Evolutionary conservation across 2,888 invertebrate species (phyloP).

Genomic region (Temnothorax unifasciatus): DNA sequence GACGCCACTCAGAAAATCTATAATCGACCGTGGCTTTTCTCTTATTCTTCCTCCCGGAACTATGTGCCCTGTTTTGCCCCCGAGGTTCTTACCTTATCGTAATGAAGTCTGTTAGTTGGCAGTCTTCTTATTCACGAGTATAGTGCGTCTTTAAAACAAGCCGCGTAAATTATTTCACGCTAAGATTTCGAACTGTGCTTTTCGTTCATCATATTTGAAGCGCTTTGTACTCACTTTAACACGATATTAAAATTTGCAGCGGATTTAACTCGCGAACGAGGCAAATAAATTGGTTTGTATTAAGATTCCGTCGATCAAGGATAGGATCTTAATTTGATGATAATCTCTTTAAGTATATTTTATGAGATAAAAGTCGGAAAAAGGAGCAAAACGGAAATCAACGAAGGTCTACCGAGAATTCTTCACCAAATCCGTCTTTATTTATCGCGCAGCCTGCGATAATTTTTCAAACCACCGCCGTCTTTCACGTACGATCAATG

Average conservation of each 20-base stretch:
- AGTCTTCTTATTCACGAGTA: not conserved
- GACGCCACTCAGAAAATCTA: constrained; percentile 38
- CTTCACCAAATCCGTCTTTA: not conserved
- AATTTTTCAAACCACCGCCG: constrained; percentile 9
- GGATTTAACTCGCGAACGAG: constrained; percentile 1
- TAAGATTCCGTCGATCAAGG: constrained; percentile 1
- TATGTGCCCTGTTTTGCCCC: not conserved
- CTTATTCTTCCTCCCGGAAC: constrained; percentile 15
- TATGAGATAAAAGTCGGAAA: not conserved
- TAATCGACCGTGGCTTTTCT: constrained; percentile 18
- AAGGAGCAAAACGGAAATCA: not conserved
- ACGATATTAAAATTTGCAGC: not conserved
- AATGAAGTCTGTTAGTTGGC: not conserved
- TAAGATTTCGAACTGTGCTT: not conserved
- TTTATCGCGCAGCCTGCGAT: not conserved
- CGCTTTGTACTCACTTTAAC: not conserved
- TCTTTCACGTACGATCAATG: not conserved
- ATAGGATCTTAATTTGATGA: not conserved
- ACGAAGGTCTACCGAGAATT: not conserved
- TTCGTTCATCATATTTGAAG: not conserved
- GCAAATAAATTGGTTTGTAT: not conserved
- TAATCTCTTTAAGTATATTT: not conserved
- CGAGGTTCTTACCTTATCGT: constrained; percentile 9
- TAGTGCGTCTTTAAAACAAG: not conserved
- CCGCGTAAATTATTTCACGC: not conserved